phyloP scores from a whole-genome alignment of 2,888 invertebrate species.

The Tetramorium bicarinatum region DNA sequence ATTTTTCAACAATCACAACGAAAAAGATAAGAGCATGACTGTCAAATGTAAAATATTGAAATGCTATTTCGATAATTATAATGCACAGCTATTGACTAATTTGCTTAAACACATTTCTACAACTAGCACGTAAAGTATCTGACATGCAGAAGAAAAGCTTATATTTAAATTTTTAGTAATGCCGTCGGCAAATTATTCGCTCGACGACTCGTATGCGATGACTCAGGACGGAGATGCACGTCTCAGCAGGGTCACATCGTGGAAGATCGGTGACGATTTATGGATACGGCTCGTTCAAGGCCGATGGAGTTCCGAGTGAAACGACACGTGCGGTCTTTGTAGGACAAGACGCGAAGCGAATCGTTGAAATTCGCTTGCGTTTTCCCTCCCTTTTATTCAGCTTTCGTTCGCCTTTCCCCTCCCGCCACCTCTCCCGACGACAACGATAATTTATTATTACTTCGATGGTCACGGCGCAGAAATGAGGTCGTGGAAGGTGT shows the following conservation, averaged over 20 bases:
- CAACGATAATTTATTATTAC: slow-evolving; percentile 5
- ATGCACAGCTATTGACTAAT: not conserved
- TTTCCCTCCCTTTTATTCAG: slow-evolving; percentile 59
- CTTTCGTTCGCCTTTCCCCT: slow-evolving; percentile 58
- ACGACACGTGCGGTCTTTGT: slow-evolving; percentile 28
- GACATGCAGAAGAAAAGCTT: not conserved
- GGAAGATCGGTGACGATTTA: slow-evolving; percentile 32
- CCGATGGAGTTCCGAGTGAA: not conserved
- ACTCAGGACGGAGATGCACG: slow-evolving; percentile 16
- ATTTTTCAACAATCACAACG: not conserved
- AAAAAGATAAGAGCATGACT: not conserved
- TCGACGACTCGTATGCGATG: not conserved
- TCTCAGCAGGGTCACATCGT: slow-evolving; percentile 13
- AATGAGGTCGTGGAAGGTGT: slow-evolving; percentile 54
- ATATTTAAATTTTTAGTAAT: slow-evolving; percentile 21
- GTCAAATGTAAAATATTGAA: not conserved
- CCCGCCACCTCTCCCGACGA: not conserved
- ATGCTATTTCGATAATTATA: not conserved
- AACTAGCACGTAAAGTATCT: not conserved
- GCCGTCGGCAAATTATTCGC: not conserved
- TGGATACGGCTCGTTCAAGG: slow-evolving; percentile 29
- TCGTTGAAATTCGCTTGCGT: slow-evolving; percentile 39
- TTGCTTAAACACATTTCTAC: not conserved
- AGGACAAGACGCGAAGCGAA: slow-evolving; percentile 39
- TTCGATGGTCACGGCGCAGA: slow-evolving; percentile 9